Percentiles rank a stretch among this genome's conserved stretches.
These are phyloP conservation scores for Festucalex cinctus DNA, from an alignment of 2,113 vertebrate genomes.

Conservation along the genomic window DNA sequence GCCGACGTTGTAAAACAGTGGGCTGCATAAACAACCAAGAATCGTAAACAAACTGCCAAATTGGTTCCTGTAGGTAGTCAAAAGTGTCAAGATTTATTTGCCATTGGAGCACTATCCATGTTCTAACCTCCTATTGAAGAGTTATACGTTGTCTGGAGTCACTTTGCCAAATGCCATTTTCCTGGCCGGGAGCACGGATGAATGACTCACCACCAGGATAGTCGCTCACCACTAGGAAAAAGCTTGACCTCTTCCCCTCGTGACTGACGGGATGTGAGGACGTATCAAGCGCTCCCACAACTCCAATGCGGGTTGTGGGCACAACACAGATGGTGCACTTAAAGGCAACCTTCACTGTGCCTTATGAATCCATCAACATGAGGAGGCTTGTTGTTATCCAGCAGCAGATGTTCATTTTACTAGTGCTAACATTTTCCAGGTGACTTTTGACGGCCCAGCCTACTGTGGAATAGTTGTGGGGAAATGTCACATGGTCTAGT, in stretches of 20 bases:
- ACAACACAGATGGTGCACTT: conserved; percentile 48
- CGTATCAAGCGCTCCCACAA: conserved; percentile 33
- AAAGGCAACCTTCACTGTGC: conserved; percentile 45
- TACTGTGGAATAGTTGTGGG: no score
- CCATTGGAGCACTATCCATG: conserved; percentile 49
- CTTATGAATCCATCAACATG: conserved; percentile 61
- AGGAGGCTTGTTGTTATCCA: conserved; percentile 40
- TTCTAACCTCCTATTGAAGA: conserved; percentile 48
- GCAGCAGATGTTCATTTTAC: conserved; percentile 28
- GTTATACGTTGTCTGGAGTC: conserved; percentile 45
- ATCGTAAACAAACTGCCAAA: conserved; percentile 59
- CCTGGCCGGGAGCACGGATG: conserved; percentile 23
- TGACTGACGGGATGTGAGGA: conserved; percentile 45
- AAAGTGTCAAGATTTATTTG: conserved; percentile 59
- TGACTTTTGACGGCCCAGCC: background rate
- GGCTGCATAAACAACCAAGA: conserved; percentile 54
- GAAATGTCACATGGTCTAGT: no score
- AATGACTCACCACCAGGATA: conserved; percentile 45
- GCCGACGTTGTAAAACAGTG: conserved; percentile 58
- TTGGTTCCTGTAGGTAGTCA: conserved; percentile 58
- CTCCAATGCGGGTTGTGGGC: conserved; percentile 40
- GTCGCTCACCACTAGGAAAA: conserved; percentile 44
- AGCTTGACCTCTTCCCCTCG: conserved; percentile 35
- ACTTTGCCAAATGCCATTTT: conserved; percentile 30
- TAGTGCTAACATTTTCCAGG: background rate